These are phyloP conservation scores for Centroberyx gerrardi DNA, from an alignment of 2,797 vertebrate genomes.

Conservation along the genomic window DNA sequence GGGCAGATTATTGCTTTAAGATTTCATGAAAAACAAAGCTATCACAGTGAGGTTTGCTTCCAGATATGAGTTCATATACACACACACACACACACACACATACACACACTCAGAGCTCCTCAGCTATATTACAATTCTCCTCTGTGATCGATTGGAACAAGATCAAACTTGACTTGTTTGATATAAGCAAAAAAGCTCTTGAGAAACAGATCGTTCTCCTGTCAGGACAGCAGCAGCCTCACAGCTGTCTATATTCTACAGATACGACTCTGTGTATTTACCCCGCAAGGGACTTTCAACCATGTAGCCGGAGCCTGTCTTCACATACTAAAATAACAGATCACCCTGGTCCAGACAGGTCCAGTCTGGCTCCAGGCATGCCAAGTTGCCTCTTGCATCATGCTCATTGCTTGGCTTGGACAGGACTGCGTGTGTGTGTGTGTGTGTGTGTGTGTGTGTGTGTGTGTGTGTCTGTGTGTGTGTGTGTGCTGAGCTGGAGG, in stretches of 20 bases:
- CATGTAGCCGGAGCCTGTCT: neutral
- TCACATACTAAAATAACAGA: neutral
- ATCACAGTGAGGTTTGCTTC: neutral
- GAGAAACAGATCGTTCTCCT: neutral
- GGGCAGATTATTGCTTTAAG: neutral
- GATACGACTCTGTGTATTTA: neutral
- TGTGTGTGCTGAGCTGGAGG: neutral
- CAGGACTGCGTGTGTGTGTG: neutral
- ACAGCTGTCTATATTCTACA: neutral
- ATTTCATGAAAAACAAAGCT: neutral
- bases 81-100: neutral
- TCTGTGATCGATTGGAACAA: neutral
- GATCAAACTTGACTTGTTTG: neutral
- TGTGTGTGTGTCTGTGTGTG: constrained; percentile 3
- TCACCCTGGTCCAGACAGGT: neutral
- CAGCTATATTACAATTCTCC: neutral
- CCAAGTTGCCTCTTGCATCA: constrained; percentile 5
- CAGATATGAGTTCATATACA: neutral
- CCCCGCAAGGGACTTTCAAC: too few relatives aligned
- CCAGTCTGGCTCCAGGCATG: neutral
- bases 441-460: neutral
- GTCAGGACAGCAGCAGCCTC: neutral
- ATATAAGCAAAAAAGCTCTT: neutral
- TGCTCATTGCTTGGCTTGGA: neutral
- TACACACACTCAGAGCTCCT: neutral